Base-by-base conservation (phyloP, 2,888 invertebrate genomes). In the Pheosia tremula region DNA sequence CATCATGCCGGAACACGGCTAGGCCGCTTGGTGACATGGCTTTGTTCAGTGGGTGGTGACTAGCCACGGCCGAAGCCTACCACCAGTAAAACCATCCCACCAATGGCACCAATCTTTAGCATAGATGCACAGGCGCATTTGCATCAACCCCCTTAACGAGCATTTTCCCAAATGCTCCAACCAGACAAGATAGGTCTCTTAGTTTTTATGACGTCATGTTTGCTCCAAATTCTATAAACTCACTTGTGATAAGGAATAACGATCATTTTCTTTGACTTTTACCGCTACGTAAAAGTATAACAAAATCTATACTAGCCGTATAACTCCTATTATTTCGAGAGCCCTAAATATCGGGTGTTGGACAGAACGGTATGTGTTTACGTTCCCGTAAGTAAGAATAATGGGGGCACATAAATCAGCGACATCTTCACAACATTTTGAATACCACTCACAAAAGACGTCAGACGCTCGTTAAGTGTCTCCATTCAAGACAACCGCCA, bases 321-420 rank as follows among this genome's bases (percentile, higher is more conserved):
- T 24, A 11, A 52, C 52, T 7, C 13, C 41, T 39, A 45, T 45
- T 56, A 56, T 56, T 45, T 45, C 1, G 56, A 10, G 13, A 4
- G 24, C 56, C 45, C 56, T 10, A 45, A 45, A 56, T 56, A 56
- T 56, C 45, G 56, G n/a, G 56, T 11, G 56, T 36, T 36, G 70
- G 74, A 77, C 79, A 80, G 83, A 84, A 81, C 80, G 83, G 88
- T 88, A 88, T 88, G 87, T 90, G 89, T 90, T 88, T 86, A 85
- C 85, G 85, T 88, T 88, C 80, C 80, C 72, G 73, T 89, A 89
- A 89, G 89, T 85, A 88, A 89, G 90, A 90, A 84, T 89, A 89
- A 90, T 89, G 86, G 81, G 68, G 68, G 71, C 67, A 82, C 84
- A 88, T 90, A 90, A 89, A 90, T 90, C 90, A 88, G 88, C 78